Evolutionary conservation across 1,140 invertebrate species (phyloP).

Genomic region (Drosophila pseudoobscura): DNA sequence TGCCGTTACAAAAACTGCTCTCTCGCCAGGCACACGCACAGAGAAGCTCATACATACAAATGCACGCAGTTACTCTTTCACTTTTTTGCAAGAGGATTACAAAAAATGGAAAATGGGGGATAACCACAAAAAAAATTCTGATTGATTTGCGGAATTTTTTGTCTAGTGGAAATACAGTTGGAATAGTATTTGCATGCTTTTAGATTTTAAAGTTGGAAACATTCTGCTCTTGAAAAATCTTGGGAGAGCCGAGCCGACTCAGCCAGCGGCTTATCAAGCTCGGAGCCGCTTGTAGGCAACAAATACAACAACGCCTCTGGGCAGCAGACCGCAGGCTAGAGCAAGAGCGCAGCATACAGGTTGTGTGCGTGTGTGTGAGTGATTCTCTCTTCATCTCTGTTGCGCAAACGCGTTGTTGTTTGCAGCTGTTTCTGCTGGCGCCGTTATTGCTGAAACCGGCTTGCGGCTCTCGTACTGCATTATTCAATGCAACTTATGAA

Average conservation of each 20-base stretch:
- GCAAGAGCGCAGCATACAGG: conserved; percentile 47
- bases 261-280: conserved; percentile 1
- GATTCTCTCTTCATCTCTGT: conserved; percentile 58
- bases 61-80: too few relatives aligned
- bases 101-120: too few relatives aligned
- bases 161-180: too few relatives aligned
- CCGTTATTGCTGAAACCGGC: conserved; percentile 70
- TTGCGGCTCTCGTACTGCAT: conserved; percentile 30
- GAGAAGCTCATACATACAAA: too few relatives aligned
- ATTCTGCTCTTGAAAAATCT: too few relatives aligned
- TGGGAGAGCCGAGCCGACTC: too few relatives aligned
- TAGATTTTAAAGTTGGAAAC: too few relatives aligned
- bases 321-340: conserved; percentile 34
- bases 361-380: conserved; percentile 10
- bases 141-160: too few relatives aligned
- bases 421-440: conserved; percentile 50
- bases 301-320: conserved; percentile 9
- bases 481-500: conserved; percentile 1
- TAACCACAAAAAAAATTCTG: too few relatives aligned
- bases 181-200: too few relatives aligned
- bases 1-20: conserved; percentile 30
- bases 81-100: too few relatives aligned
- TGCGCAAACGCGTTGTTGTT: conserved; percentile 66
- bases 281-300: background rate
- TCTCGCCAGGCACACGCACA: conserved; percentile 7